Evolutionary conservation across 2,113 vertebrate species (phyloP).

Genomic region (Otocyon megalotis): DNA sequence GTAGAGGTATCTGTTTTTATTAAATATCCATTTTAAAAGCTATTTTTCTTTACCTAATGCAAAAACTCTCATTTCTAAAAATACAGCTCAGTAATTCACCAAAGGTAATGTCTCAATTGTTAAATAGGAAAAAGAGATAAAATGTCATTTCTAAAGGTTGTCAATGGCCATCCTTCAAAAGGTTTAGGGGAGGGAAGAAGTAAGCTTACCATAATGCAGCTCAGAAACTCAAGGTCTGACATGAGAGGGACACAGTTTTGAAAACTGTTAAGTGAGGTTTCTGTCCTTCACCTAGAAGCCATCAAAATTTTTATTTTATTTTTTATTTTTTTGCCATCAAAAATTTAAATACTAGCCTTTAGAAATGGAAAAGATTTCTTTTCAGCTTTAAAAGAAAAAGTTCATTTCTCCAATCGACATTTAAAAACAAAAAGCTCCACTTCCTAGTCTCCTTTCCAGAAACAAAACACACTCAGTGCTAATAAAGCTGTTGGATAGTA

Average conservation of each 20-base stretch:
- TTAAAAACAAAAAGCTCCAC: neutral
- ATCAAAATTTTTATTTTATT: neutral
- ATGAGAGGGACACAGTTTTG: neutral
- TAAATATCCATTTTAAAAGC: neutral
- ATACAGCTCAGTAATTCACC: neutral
- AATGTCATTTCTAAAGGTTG: neutral
- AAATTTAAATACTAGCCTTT: neutral
- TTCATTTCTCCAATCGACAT: neutral
- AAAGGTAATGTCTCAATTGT: neutral
- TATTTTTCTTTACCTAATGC: neutral
- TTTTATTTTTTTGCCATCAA: neutral
- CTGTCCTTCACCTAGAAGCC: neutral
- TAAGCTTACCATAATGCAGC: neutral
- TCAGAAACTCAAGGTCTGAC: neutral
- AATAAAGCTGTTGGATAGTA: neutral
- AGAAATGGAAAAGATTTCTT: neutral
- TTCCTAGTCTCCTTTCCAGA: neutral
- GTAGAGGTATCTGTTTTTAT: neutral
- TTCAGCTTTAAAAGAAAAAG: slow-evolving; percentile 9
- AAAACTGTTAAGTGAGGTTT: neutral
- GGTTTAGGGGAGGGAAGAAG: rapidly evolving
- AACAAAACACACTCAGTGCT: neutral
- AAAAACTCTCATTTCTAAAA: neutral
- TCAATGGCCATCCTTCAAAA: neutral
- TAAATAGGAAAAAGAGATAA: neutral